Evolutionary conservation across 1,140 invertebrate species (phyloP).

Genomic region (Sminthurinus signatus): DNA sequence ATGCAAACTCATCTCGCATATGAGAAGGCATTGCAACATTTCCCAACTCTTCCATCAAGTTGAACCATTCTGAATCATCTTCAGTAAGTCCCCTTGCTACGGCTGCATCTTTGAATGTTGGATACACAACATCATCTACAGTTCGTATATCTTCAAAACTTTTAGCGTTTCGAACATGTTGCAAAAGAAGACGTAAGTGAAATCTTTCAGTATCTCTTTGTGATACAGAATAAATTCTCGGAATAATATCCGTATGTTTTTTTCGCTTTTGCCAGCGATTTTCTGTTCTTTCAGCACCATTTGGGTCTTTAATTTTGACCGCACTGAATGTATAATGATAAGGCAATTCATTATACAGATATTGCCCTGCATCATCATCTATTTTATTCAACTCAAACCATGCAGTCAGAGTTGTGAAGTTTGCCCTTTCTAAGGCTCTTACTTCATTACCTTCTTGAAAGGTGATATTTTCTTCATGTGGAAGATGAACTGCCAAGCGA

Average conservation of each 20-base stretch:
- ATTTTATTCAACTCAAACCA: constrained; percentile 4
- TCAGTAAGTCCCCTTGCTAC: constrained; percentile 44
- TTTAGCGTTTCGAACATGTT: constrained; percentile 39
- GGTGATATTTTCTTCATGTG: constrained; percentile 46
- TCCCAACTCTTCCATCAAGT: constrained; percentile 44
- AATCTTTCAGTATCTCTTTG: background rate
- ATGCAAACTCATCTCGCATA: constrained; percentile 48
- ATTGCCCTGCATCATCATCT: constrained; percentile 20
- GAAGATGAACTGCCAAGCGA: constrained; percentile 46
- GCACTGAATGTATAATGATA: constrained; percentile 27
- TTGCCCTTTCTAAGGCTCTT: constrained; percentile 9
- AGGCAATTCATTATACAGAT: constrained; percentile 39
- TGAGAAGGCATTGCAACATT: constrained; percentile 43
- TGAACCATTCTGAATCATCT: constrained; percentile 46
- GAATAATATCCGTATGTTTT: too few relatives aligned
- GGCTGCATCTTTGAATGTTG: constrained; percentile 31
- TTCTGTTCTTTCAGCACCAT: constrained; percentile 22
- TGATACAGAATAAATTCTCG: background rate
- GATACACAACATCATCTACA: constrained; percentile 15
- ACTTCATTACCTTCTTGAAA: constrained; percentile 34
- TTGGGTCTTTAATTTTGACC: too few relatives aligned
- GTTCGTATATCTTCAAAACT: constrained; percentile 30
- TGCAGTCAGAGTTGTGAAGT: background rate
- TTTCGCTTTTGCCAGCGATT: background rate
- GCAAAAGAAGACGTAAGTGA: constrained; percentile 40